Evolutionary conservation across 1,140 invertebrate species (phyloP).

Genomic region (Conus ventricosus): DNA sequence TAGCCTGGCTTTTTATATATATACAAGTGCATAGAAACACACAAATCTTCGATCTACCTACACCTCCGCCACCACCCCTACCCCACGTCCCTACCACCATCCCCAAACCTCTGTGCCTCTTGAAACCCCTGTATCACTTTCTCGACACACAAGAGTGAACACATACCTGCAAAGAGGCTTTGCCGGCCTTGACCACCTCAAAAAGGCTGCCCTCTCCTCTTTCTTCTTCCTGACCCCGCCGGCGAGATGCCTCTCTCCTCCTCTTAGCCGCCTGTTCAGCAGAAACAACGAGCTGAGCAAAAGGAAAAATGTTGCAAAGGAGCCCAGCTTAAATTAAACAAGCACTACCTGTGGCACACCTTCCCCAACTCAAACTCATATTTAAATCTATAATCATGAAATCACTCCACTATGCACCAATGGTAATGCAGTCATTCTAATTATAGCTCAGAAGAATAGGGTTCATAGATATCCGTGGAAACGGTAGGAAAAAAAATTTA

Average conservation of each 20-base stretch:
- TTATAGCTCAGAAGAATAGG: too few species aligned
- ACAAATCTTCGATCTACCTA: too few species aligned
- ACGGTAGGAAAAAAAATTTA: too few species aligned
- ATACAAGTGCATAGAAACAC: too few species aligned
- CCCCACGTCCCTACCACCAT: too few species aligned
- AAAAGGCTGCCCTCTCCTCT: slow-evolving; percentile 72
- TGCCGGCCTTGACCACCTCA: slow-evolving; percentile 75
- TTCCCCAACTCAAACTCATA: neutral
- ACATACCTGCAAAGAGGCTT: slow-evolving; percentile 72
- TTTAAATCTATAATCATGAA: neutral
- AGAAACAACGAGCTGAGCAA: neutral
- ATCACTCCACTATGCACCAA: too few species aligned
- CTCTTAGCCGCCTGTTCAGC: slow-evolving; percentile 33
- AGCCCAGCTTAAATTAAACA: neutral
- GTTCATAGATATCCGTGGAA: too few species aligned
- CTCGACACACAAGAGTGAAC: neutral
- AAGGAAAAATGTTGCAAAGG: neutral
- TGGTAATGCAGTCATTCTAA: too few species aligned
- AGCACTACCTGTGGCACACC: neutral
- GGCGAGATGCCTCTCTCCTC: slow-evolving; percentile 40
- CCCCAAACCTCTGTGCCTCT: too few species aligned
- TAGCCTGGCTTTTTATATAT: too few species aligned
- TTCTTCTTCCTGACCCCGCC: slow-evolving; percentile 51
- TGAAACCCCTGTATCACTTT: too few species aligned
- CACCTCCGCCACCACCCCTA: too few species aligned